Evolutionary conservation across 2,888 invertebrate species (phyloP).

Genomic region (Campaea margaritaria): DNA sequence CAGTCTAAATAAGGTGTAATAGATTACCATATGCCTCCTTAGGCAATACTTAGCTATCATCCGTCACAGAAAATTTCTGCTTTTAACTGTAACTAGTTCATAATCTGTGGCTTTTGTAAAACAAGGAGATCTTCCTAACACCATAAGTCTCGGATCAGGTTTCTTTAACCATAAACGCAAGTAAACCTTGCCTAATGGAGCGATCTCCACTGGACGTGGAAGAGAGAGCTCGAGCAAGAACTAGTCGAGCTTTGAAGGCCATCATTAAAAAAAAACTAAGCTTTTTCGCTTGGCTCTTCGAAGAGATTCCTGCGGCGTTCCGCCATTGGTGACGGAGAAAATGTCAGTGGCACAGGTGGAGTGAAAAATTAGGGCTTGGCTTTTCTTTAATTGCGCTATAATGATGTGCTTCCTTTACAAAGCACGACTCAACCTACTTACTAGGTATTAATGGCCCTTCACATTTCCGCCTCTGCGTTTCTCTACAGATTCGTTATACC

Average conservation of each 20-base stretch:
- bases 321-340: slow-evolving; percentile 34
- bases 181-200: slow-evolving; percentile 55
- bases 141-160: slow-evolving; percentile 31
- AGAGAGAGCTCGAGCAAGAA: slow-evolving; percentile 64
- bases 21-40: slow-evolving; percentile 17
- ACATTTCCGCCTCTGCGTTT: slow-evolving; percentile 7
- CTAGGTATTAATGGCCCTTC: not conserved
- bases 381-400: slow-evolving; percentile 9
- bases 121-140: slow-evolving; percentile 23
- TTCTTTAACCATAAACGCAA: slow-evolving; percentile 52
- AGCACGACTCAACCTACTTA: not conserved
- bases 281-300: slow-evolving; percentile 66
- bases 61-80: slow-evolving; percentile 8
- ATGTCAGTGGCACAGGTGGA: slow-evolving; percentile 29
- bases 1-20: slow-evolving; percentile 13
- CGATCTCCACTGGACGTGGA: slow-evolving; percentile 58
- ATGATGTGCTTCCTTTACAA: not conserved
- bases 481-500: too few relatives aligned
- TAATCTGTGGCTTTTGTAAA: slow-evolving; percentile 8
- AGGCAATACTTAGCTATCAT: slow-evolving; percentile 2
- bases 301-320: slow-evolving; percentile 55
- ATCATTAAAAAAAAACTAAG: slow-evolving; percentile 74
- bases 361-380: slow-evolving; percentile 16
- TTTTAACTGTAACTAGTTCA: not conserved
- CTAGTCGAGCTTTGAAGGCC: slow-evolving; percentile 72